Percentiles rank a stretch among this genome's conserved stretches.
These are phyloP conservation scores for Pituophis catenifer DNA, from an alignment of 2,113 vertebrate species.

Conservation along the genomic window DNA sequence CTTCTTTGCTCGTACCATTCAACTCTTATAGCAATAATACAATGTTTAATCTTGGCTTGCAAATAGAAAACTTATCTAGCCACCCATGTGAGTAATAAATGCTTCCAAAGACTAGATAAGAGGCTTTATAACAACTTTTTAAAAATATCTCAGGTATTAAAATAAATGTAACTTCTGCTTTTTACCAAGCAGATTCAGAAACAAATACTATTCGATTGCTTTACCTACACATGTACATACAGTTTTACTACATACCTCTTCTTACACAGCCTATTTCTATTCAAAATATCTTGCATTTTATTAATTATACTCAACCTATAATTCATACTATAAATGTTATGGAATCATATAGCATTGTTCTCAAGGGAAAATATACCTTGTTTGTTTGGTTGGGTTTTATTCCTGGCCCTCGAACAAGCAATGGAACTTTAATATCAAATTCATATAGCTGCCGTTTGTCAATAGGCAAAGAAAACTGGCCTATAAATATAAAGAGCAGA, in stretches of 20 bases:
- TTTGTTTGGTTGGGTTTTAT: slow-evolving; percentile 91
- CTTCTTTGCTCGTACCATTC: not conserved
- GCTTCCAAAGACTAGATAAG: not conserved
- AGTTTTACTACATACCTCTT: not conserved
- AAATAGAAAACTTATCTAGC: not conserved
- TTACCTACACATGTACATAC: not conserved
- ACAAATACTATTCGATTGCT: not conserved
- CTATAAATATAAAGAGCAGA: slow-evolving; percentile 61
- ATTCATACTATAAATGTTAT: not conserved
- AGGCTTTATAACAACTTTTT: not conserved
- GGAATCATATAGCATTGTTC: not conserved
- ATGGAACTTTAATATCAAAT: slow-evolving; percentile 95
- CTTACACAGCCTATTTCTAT: not conserved
- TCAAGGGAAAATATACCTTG: slow-evolving; percentile 69
- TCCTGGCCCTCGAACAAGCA: slow-evolving; percentile 91
- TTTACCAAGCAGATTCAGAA: not conserved
- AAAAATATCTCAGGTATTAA: not conserved
- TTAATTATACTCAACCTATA: not conserved
- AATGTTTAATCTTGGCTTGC: not conserved
- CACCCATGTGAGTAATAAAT: not conserved
- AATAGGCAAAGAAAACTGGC: slow-evolving; percentile 95
- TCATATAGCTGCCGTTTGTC: slow-evolving; percentile 97
- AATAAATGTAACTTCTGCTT: not conserved
- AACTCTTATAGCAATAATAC: not conserved
- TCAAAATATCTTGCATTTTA: not conserved